Base-by-base conservation (phyloP, 1,140 invertebrate species). In the Drosophila albomicans region DNA sequence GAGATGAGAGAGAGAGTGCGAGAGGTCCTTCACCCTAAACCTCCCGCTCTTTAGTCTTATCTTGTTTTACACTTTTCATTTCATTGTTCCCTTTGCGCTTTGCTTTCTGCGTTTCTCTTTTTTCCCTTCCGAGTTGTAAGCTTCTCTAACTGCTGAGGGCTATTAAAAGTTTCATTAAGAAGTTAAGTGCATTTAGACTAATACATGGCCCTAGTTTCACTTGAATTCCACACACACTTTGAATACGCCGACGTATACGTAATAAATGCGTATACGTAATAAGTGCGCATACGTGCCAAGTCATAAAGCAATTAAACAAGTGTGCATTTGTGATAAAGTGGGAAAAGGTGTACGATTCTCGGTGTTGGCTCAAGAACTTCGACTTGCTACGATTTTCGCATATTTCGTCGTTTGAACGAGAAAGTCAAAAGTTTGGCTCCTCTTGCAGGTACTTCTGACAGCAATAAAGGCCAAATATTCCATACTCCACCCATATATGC, bases 381-480 rank as follows among this genome's bases (percentile, higher is more conserved):
- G 49, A 45, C 32, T 38, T 41, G 11, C 43, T 16, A 16, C 57
- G 46, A 61, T 61, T 73, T 25, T 68, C 49, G 56, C 64, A 73
- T 68, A 73, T 68, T 73, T 59, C 56, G 54, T 43, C 41, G 41
- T 41, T 65, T 7, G 61, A 48, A 45, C 45, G 15, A 45, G 56
- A 75, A 78, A 75, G 75, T 78, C 71, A 69, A 75, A 70, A 80
- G 71, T 63, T 65, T 38, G 51, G 30, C 69, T 48, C 46, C 57
- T 16, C 28, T 30, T 57, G 48, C 45, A 61, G 49, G 16, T 56
- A 61, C 45, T 75, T 75, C 58, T 78, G 75, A 79, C 64, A 69
- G 63, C 51, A 61, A 64, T 75, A 59, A 81, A 79, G 62, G 66
- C 41, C 43, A 68, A 76, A 69, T 52, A 61, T 64, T 70, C 45